A percentile compares a stretch with the other conserved stretches of the same genome.
Evolutionary conservation across 2,113 vertebrate genomes (phyloP).

Genomic region (Neogale vison): DNA sequence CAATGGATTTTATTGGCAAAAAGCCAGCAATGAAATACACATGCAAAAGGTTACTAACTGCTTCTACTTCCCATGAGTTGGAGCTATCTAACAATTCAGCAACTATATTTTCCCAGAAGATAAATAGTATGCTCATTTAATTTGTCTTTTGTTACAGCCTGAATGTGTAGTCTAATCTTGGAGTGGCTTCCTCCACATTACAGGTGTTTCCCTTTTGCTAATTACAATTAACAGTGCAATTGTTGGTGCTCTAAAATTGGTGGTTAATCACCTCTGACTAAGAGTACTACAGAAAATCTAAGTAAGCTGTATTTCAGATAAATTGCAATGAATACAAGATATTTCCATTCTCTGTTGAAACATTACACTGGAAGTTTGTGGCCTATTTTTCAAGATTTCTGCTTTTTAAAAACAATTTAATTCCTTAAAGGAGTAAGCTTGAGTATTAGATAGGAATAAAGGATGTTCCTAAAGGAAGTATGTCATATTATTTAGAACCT

Average conservation of each 20-base stretch:
- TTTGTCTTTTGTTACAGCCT: slow-evolving; percentile 83
- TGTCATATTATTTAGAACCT: neutral
- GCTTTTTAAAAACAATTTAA: neutral
- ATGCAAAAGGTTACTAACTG: slow-evolving; percentile 64
- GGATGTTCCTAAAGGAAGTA: neutral
- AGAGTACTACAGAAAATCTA: slow-evolving; percentile 69
- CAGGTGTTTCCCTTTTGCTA: slow-evolving; percentile 89
- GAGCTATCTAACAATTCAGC: slow-evolving; percentile 76
- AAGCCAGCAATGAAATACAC: slow-evolving; percentile 55
- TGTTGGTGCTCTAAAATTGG: slow-evolving; percentile 73
- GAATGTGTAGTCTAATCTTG: slow-evolving; percentile 79
- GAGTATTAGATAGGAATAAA: neutral
- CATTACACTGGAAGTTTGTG: neutral
- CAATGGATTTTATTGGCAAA: slow-evolving; percentile 56
- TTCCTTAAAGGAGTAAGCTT: slow-evolving; percentile 2
- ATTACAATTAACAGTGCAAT: slow-evolving; percentile 81
- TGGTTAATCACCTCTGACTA: slow-evolving; percentile 73
- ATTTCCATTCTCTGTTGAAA: slow-evolving; percentile 34
- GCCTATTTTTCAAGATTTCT: slow-evolving; percentile 37
- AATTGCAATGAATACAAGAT: slow-evolving; percentile 53
- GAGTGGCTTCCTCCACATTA: slow-evolving; percentile 83
- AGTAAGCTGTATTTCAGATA: slow-evolving; percentile 56
- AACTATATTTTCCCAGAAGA: slow-evolving; percentile 81
- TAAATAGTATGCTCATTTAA: slow-evolving; percentile 80
- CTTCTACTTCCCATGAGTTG: slow-evolving; percentile 52